Base-by-base conservation (phyloP, 2,888 invertebrate species). In the Sclerodermus sp. region DNA sequence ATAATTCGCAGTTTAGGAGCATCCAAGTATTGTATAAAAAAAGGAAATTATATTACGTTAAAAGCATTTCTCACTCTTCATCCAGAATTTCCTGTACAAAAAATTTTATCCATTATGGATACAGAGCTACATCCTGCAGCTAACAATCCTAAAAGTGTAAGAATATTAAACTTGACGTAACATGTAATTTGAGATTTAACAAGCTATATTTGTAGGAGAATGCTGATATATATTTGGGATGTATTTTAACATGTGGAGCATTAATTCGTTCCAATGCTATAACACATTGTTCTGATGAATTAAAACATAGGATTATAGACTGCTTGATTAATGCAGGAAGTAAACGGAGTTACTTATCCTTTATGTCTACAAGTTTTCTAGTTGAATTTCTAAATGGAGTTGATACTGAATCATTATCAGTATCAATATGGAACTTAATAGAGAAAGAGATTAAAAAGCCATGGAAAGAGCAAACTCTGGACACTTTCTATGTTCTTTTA, bases 1-100 rank as follows among this genome's bases (percentile, higher is more conserved):
- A 76, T 91, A 42, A 81, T 91, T 2, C 81, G 89, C 60, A 90
- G 91, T 54, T 79, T 90, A 53, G 89, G 89, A 30, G 86, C 90
- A 1, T 84, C 87, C 15, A 81, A 85, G 34, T 81, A 82, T 16
- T 80, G 81, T 16, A 82, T 87, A 29, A 82, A 87, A 60, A 82
- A 84, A 49, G 89, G 90, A 17, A 89, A 86, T 76, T 90, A 85
- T 70, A 82, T 86, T 0, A 83, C 86, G 9, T 79, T 91, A 12
- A 85, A 86, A n/a, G 82, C 82, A 5, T 75, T 88, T 47, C 73
- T 91, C 10, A 79, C 77, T 37, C 77, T 81, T 44, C 78, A 81
- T 50, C 77, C 81, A 1, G 76, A 82, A 42, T 76, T 85, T 0
- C 74, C 81, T 12, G 71, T 85, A 1, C 67, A 81, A 5, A 78